phyloP scores from a whole-genome alignment of 2,888 invertebrate species.

The Aethes cnicana region DNA sequence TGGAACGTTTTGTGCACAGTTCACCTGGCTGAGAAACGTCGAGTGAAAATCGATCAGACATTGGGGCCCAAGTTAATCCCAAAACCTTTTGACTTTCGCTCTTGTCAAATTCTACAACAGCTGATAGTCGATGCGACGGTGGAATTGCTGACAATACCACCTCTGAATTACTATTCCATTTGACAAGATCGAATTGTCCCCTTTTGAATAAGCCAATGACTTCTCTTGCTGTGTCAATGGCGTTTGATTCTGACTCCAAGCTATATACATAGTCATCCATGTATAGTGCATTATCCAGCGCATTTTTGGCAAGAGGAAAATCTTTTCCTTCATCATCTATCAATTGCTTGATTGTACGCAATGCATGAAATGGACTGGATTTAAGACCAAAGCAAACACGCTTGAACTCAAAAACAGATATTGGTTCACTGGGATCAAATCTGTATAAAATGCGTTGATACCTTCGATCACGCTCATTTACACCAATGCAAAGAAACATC shows the following conservation, averaged over 20 bases:
- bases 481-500: no score
- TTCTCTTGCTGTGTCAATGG: background rate
- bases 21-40: background rate
- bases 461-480: no score
- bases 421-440: no score
- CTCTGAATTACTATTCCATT: slow-evolving; percentile 15
- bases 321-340: background rate
- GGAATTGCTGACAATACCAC: slow-evolving; percentile 5
- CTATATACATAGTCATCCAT: background rate
- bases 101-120: slow-evolving; percentile 4
- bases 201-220: background rate
- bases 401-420: no score
- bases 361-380: no score
- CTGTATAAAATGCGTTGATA: no score
- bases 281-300: background rate
- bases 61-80: slow-evolving; percentile 4
- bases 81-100: background rate
- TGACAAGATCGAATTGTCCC: slow-evolving; percentile 6
- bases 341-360: no score
- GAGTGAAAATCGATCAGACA: background rate
- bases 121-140: background rate
- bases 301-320: background rate
- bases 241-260: background rate
- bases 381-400: no score
- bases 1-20: slow-evolving; percentile 9